Base-by-base conservation (phyloP, 2,888 invertebrate genomes). In the Chorisops tibialis region DNA sequence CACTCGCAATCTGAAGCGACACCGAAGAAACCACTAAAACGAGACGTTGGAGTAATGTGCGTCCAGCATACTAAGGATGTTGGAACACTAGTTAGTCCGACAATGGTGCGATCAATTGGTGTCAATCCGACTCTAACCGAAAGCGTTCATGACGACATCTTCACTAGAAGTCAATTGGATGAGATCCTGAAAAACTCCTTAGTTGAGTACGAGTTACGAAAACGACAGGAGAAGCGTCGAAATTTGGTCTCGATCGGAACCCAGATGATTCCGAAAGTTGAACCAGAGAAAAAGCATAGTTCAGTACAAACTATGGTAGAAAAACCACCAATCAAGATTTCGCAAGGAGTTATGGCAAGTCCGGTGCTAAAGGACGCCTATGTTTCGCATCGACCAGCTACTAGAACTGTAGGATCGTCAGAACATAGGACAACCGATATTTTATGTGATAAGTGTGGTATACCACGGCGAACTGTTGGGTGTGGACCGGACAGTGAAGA, bases 41-140 rank as follows among this genome's bases (percentile, higher is more conserved):
- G 87, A 67, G 87, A 87, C 71, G 83, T 86, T 64, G 87, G 85
- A 50, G 84, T 87, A 2, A 87, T 86, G 75, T 85, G 83, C 67
- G 78, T 80, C 4, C 82, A 83, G 24, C 75, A 85, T 63, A 84
- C 84, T 1, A 77, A 87, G 63, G 87, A 87, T 71, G 80, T 87
- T 56, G 87, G 86, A 3, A 83, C 83, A 45, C 79, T 79, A n/a
- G 76, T 79, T 65, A 77, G 75, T 47, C 74, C 75, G 67, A 74
- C 74, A 67, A 69, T 70, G 21, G 69, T 68, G 11, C 71, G 73
- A 16, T 70, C 74, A 38, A 68, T 72, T 6, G 74, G 71, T 56
- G 73, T 73, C 18, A 72, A 69, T 68, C 49, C 75, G 47, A 12
- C 64, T 1, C 63, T 68, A 14, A 65, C 68, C 19, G 64, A 69